Evolutionary conservation across 92 coral and sea anemone genomes (phyloP).

Genomic region (Phenganax stokvisi): DNA sequence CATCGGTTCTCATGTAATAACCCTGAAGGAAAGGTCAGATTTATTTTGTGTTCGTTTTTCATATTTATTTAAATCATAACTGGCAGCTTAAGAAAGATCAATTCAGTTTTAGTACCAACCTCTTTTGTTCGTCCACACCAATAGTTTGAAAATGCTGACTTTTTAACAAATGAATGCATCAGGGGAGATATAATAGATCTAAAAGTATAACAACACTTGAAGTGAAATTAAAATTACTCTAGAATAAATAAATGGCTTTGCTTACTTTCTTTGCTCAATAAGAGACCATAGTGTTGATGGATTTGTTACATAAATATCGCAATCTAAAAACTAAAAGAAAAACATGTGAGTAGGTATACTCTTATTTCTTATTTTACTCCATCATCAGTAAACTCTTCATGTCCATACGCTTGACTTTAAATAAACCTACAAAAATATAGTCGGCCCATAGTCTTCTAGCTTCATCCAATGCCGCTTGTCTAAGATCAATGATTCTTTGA

Average conservation of each 20-base stretch:
- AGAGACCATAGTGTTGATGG: constrained; percentile 63
- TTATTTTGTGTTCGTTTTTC: background rate
- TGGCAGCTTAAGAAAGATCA: background rate
- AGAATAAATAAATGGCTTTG: background rate
- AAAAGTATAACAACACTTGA: constrained; percentile 2
- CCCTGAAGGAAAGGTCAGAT: constrained; percentile 53
- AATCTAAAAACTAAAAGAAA: constrained; percentile 64
- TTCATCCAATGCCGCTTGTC: constrained; percentile 83
- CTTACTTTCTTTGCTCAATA: constrained; percentile 92
- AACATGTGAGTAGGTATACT: background rate
- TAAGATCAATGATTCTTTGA: constrained; percentile 52
- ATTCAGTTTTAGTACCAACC: constrained; percentile 19
- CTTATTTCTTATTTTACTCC: too few relatives aligned
- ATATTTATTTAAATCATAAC: background rate
- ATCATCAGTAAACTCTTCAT: too few relatives aligned
- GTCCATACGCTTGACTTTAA: too few relatives aligned
- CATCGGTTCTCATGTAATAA: constrained; percentile 84
- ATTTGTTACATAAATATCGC: constrained; percentile 73
- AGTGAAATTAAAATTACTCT: background rate
- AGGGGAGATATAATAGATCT: constrained; percentile 84
- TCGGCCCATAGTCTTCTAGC: constrained; percentile 96
- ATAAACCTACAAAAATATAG: constrained; percentile 70
- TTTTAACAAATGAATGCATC: constrained; percentile 74
- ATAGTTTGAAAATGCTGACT: constrained; percentile 74
- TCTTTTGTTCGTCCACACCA: constrained; percentile 82